Evolutionary conservation across 1,140 invertebrate genomes (phyloP), one percentile per base, ranked within the genome.

Genomic region (Neoseiulus cucumeris): DNA sequence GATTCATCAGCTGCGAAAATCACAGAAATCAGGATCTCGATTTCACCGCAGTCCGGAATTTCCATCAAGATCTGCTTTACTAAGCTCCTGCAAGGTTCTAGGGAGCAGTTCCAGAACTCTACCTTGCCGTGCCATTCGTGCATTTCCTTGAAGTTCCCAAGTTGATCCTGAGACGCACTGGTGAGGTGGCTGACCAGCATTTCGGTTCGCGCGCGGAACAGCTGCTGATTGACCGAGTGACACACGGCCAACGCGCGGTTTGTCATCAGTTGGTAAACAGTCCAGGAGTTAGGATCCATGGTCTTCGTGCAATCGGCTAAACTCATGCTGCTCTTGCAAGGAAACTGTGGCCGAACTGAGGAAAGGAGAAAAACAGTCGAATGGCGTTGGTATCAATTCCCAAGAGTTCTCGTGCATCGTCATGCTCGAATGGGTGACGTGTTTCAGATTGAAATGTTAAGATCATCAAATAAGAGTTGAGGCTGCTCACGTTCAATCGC

Each of bases 251-350:
- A 73, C 1, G 83, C 83, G 72, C 84, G 73, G 70, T 84, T 85
- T 66, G 79, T 81, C 73, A 86, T 82, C 64, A 85, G 76, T 72
- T 84, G 83, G 71, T 85, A 86, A 6, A 81, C 79, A 73, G 84
- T 85, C 84, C 84, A 85, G 29, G 80, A 82, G 69, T 82, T 80
- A 29, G 79, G 72, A 73, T 84, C 82, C 83, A 86, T 86, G 18
- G 77, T 72, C 7, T 72, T 77, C 17, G 83, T 86, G 72, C 84
- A 86, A 59, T 83, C 80, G 70, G 75, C 77, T 42, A 83, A 68
- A 12, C 76, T 74, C 81, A 82, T 68, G 29, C 67, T 72, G 25
- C 55, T 65, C 64, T 65, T 69, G 22, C 51, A 59, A 29, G 51
- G 51, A 9, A 59, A 59, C 22, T 59, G 51, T 18, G 25, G 51